phyloP scores from a whole-genome alignment of 2,797 vertebrate genomes.

The Mormyrus proboscirostris region DNA sequence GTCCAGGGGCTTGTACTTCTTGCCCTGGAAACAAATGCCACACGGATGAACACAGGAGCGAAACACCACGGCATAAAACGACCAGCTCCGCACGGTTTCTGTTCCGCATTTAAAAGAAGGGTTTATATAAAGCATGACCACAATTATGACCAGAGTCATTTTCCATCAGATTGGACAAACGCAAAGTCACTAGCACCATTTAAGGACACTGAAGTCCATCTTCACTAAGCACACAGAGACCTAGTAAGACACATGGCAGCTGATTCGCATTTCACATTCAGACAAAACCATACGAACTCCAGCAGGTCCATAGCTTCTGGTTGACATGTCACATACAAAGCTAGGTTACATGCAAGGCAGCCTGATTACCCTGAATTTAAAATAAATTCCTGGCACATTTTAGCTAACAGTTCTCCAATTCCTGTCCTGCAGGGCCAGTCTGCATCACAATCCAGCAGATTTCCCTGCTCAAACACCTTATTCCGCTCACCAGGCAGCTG shows the following conservation, averaged over 20 bases:
- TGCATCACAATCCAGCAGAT: not conserved
- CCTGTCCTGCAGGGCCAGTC: not conserved
- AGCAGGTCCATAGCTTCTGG: not conserved
- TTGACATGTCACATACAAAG: not conserved
- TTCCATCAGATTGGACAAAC: not conserved
- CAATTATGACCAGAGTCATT: not conserved
- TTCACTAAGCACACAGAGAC: not conserved
- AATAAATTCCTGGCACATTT: not conserved
- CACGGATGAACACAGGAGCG: not conserved
- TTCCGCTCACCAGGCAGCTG: not conserved
- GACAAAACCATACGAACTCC: not conserved
- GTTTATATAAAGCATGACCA: not conserved
- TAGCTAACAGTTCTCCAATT: not conserved
- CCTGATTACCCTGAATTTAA: not conserved
- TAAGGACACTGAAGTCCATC: not conserved
- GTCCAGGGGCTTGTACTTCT: conserved; percentile 96
- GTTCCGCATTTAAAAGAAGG: not conserved
- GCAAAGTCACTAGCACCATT: not conserved
- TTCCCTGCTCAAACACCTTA: not conserved
- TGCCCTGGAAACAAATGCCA: conserved; percentile 64
- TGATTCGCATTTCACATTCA: not conserved
- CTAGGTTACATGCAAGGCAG: not conserved
- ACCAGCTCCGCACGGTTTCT: not conserved
- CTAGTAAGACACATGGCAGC: not conserved
- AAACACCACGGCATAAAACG: not conserved